Percentiles rank a stretch among this genome's conserved stretches.
Conservation (phyloP, 2,797 vertebrate species). For the Eulemur mongoz region DNA sequence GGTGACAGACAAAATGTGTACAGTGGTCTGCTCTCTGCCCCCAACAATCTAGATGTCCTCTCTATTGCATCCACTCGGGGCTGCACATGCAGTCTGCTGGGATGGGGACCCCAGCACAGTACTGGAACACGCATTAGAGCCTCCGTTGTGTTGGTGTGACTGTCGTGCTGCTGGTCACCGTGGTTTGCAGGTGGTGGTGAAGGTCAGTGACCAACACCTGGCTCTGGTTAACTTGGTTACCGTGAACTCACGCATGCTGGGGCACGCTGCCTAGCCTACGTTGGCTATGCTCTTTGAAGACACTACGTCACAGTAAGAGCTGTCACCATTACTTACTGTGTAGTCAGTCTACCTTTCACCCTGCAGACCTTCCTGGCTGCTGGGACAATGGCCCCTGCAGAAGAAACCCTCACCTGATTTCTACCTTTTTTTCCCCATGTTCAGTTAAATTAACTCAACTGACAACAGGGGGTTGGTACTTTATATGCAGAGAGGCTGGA, state of each 20-base stretch:
- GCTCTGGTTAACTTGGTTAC: background rate
- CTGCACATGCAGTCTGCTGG: rapidly evolving
- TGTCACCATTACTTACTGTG: background rate
- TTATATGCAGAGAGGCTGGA: constrained; percentile 41
- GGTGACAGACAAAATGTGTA: background rate
- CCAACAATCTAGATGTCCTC: rapidly evolving
- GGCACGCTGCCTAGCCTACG: rapidly evolving
- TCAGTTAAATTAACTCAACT: constrained; percentile 66
- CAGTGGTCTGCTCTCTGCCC: background rate
- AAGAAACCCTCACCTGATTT: background rate
- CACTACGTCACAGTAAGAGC: background rate
- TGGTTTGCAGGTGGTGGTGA: rapidly evolving
- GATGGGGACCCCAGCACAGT: rapidly evolving
- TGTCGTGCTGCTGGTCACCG: too few relatives aligned
- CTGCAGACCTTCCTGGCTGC: background rate
- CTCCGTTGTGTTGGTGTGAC: rapidly evolving
- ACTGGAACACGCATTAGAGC: rapidly evolving
- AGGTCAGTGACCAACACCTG: rapidly evolving
- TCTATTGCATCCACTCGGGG: rapidly evolving
- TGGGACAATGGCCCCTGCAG: background rate
- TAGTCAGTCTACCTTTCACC: background rate
- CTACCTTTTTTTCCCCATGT: background rate
- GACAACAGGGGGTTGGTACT: constrained; percentile 42
- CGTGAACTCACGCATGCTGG: rapidly evolving
- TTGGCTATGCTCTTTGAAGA: rapidly evolving